These are phyloP conservation scores for Chelonus formosanus DNA, from an alignment of 2,888 invertebrate genomes.

Conservation along the genomic window DNA sequence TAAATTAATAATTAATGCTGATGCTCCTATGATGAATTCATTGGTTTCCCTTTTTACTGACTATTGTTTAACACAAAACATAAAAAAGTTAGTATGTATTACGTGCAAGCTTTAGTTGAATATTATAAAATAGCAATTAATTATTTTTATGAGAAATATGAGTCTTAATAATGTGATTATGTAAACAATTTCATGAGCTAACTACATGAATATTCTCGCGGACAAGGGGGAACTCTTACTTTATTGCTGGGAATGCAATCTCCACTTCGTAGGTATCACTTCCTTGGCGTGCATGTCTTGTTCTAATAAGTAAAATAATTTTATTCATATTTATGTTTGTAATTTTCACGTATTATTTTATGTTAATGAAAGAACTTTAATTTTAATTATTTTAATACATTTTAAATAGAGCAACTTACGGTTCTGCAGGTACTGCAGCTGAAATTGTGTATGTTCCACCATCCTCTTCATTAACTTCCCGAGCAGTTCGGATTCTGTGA, in stretches of 20 bases:
- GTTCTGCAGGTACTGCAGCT: slow-evolving; percentile 83
- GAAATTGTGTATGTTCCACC: slow-evolving; percentile 85
- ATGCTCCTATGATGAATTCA: no score
- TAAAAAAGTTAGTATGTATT: slow-evolving; percentile 39
- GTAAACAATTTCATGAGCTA: slow-evolving; percentile 12
- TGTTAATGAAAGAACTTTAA: no score
- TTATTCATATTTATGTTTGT: slow-evolving; percentile 20
- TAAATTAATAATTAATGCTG: no score
- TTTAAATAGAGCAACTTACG: slow-evolving; percentile 71
- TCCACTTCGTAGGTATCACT: slow-evolving; percentile 91
- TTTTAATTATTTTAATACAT: no score
- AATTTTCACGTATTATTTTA: background rate
- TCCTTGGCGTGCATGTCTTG: slow-evolving; percentile 85
- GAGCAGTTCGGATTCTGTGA: slow-evolving; percentile 70
- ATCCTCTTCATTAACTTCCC: slow-evolving; percentile 70
- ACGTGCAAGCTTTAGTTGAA: slow-evolving; percentile 42
- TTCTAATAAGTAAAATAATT: slow-evolving; percentile 72
- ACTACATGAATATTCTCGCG: slow-evolving; percentile 1
- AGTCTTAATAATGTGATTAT: slow-evolving; percentile 10
- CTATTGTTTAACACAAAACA: no score
- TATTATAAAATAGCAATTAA: background rate
- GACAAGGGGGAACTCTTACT: slow-evolving; percentile 71
- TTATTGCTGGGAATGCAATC: slow-evolving; percentile 91
- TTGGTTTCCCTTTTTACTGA: no score
- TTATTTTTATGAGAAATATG: background rate